phyloP scores from a whole-genome alignment of 1,140 invertebrate genomes.

The Pararge aegeria region DNA sequence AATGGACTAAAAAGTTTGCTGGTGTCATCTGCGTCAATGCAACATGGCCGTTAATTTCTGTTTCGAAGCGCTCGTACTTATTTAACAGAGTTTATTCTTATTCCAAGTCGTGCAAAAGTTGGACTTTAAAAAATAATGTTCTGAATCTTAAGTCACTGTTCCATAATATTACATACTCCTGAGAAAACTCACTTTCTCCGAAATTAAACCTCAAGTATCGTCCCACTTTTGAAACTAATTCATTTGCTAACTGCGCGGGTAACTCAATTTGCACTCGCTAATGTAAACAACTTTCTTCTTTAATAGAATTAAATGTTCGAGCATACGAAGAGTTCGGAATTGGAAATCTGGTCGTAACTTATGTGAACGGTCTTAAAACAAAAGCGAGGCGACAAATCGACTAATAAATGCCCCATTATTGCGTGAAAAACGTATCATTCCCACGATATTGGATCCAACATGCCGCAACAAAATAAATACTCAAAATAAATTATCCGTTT shows the following conservation, averaged over 20 bases:
- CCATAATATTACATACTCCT: neutral
- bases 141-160: neutral
- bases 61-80: conserved; percentile 15
- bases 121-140: conserved; percentile 30
- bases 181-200: neutral
- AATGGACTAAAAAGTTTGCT: conserved; percentile 1
- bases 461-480: conserved; percentile 68
- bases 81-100: conserved; percentile 50
- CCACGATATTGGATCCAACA: conserved; percentile 67
- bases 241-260: neutral
- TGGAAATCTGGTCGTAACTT: neutral
- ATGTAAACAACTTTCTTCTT: conserved; percentile 12
- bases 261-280: conserved; percentile 10
- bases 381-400: conserved; percentile 34
- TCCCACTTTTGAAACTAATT: conserved; percentile 8
- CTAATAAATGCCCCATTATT: conserved; percentile 51
- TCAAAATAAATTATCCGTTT: conserved; percentile 76
- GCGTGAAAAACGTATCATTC: conserved; percentile 40
- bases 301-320: conserved; percentile 3
- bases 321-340: too few species aligned
- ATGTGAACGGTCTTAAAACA: conserved; percentile 5
- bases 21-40: conserved; percentile 29
- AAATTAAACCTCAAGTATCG: neutral
- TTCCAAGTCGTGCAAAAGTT: conserved; percentile 35
- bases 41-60: conserved; percentile 65